phyloP scores from a whole-genome alignment of 2,888 invertebrate genomes.

The Plagiodera versicolora region DNA sequence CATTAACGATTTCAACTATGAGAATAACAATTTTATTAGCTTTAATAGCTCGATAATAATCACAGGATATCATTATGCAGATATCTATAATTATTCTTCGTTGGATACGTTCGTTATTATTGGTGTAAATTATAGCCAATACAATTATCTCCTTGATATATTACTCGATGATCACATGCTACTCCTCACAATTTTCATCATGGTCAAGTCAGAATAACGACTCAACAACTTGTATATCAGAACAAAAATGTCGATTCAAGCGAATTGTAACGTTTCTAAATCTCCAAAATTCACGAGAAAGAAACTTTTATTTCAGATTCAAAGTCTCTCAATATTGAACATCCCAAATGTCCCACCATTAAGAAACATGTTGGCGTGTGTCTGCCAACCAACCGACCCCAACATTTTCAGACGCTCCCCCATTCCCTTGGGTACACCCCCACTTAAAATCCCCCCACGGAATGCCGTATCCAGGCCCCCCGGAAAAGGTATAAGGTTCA shows the following conservation, averaged over 20 bases:
- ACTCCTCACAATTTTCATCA: too few relatives aligned
- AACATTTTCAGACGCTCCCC: slow-evolving; percentile 61
- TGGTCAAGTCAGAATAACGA: too few relatives aligned
- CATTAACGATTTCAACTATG: background rate
- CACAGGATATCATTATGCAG: background rate
- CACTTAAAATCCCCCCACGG: slow-evolving; percentile 40
- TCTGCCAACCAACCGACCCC: slow-evolving; percentile 67
- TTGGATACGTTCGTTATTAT: too few relatives aligned
- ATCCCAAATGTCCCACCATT: slow-evolving; percentile 7
- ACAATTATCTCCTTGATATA: too few relatives aligned
- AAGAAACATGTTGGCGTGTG: slow-evolving; percentile 65
- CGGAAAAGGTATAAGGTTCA: slow-evolving; percentile 35
- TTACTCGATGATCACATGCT: too few relatives aligned
- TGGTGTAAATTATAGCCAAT: too few relatives aligned
- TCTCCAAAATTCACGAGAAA: background rate
- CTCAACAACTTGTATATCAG: too few relatives aligned
- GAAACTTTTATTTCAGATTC: slow-evolving; percentile 3
- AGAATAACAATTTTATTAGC: background rate
- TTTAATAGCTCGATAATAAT: background rate
- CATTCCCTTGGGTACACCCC: slow-evolving; percentile 56
- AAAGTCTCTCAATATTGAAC: background rate
- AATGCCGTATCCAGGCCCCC: slow-evolving; percentile 45
- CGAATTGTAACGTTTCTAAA: background rate
- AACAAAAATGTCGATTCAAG: background rate
- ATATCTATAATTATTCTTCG: background rate